These are phyloP conservation scores for Poeciliopsis turrubarensis DNA, from an alignment of 2,113 vertebrate genomes.

Conservation along the genomic window DNA sequence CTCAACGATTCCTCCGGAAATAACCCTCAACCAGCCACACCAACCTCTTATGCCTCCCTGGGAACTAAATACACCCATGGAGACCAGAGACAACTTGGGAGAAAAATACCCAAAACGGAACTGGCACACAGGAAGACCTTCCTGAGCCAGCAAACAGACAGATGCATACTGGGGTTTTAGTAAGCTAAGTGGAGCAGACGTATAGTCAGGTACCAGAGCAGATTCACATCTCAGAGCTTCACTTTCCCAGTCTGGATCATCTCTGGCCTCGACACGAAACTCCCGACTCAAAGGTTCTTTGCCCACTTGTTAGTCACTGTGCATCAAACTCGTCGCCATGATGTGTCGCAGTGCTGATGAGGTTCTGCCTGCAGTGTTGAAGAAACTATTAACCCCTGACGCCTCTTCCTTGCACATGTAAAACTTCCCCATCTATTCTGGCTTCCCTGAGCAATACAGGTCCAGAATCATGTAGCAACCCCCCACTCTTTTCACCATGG, in stretches of 20 bases:
- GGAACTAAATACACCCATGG: constrained; percentile 15
- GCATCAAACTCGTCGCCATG: constrained; percentile 39
- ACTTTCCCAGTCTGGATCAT: constrained; percentile 44
- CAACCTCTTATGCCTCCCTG: constrained; percentile 37
- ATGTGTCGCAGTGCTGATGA: constrained; percentile 22
- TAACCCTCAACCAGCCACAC: constrained; percentile 65
- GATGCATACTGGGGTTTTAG: constrained; percentile 26
- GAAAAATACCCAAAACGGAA: constrained; percentile 26
- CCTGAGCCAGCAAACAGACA: constrained; percentile 20
- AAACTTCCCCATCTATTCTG: constrained; percentile 58
- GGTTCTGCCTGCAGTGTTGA: constrained; percentile 45
- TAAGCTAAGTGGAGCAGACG: constrained; percentile 22
- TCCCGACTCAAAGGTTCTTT: constrained; percentile 62
- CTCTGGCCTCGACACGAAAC: constrained; percentile 39
- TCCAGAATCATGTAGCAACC: constrained; percentile 86
- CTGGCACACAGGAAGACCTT: constrained; percentile 20
- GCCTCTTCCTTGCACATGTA: constrained; percentile 32
- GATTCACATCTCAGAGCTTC: constrained; percentile 40
- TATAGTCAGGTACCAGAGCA: constrained; percentile 33
- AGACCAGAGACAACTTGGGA: constrained; percentile 39
- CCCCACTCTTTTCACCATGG: constrained; percentile 50
- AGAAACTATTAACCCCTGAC: constrained; percentile 38
- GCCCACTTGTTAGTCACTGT: constrained; percentile 68
- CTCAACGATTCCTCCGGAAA: constrained; percentile 95
- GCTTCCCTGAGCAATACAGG: constrained; percentile 78